Percentiles rank a stretch among this genome's conserved stretches.
These are phyloP conservation scores for Argentina silus DNA, from an alignment of 2,797 vertebrate genomes.

Conservation along the genomic window DNA sequence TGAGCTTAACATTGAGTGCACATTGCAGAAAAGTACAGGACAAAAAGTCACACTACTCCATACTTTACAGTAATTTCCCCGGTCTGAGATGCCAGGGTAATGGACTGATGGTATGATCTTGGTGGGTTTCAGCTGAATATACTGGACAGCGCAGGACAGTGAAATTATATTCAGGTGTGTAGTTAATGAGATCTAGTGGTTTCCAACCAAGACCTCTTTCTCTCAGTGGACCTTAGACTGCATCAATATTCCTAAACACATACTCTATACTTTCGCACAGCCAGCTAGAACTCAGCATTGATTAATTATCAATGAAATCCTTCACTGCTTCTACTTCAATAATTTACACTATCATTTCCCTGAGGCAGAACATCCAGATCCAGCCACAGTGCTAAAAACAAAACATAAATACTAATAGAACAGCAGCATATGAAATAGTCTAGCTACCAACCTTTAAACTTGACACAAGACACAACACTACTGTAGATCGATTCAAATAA, in stretches of 20 bases:
- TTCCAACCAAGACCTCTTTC: slow-evolving; percentile 8
- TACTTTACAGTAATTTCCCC: neutral
- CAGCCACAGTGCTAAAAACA: neutral
- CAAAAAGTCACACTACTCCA: neutral
- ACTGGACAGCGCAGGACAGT: neutral
- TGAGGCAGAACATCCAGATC: slow-evolving; percentile 18
- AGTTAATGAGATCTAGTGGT: slow-evolving; percentile 33
- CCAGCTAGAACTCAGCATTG: slow-evolving; percentile 20
- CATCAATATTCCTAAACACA: slow-evolving; percentile 16
- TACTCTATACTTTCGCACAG: neutral
- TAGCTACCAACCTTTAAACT: neutral
- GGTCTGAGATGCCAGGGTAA: neutral
- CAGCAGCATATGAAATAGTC: neutral
- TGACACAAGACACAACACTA: neutral
- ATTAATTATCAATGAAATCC: slow-evolving; percentile 40
- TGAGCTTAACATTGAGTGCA: neutral
- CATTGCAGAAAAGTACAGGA: neutral
- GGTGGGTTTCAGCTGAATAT: neutral
- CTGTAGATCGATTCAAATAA: neutral
- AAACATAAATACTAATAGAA: slow-evolving; percentile 18
- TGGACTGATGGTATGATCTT: neutral
- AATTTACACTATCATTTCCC: slow-evolving; percentile 24
- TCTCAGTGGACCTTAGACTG: slow-evolving; percentile 2
- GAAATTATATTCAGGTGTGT: slow-evolving; percentile 10
- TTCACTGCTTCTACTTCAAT: slow-evolving; percentile 23